These are phyloP conservation scores for Urosaurus nigricauda DNA, from an alignment of 2,797 vertebrate species.

Conservation along the genomic window DNA sequence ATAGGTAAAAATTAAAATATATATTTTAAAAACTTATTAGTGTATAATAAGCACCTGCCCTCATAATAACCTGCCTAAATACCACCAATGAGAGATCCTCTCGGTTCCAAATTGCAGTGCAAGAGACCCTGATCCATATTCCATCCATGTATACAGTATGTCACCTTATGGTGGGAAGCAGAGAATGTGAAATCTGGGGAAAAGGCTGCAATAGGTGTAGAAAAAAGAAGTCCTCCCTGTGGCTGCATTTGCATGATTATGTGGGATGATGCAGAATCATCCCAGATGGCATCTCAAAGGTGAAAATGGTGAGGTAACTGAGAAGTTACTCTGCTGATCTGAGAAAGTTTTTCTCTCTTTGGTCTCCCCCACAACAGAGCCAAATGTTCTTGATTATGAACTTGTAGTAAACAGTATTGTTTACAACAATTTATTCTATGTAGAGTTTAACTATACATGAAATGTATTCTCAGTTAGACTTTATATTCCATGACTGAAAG, in stretches of 20 bases:
- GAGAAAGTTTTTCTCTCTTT: not conserved
- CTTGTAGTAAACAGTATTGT: not conserved
- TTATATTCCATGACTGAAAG: not conserved
- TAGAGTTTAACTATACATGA: not conserved
- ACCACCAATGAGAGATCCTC: not conserved
- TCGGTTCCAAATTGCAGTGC: not conserved
- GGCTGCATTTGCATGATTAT: no score
- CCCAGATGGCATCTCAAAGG: not conserved
- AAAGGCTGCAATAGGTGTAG: not conserved
- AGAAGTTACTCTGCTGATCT: not conserved
- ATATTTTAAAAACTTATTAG: not conserved
- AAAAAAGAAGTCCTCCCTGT: not conserved
- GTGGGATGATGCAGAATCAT: not conserved
- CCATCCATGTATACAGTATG: not conserved
- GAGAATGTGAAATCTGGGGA: not conserved
- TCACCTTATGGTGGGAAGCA: not conserved
- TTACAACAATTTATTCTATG: not conserved
- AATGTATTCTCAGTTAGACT: not conserved
- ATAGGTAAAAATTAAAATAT: not conserved
- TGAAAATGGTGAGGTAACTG: not conserved
- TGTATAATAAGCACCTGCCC: not conserved
- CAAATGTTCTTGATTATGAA: not conserved
- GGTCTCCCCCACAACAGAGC: not conserved
- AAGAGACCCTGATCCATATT: not conserved
- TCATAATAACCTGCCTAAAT: not conserved